Percentiles rank a stretch among this genome's conserved stretches.
These are phyloP conservation scores for Tyrannus savana DNA, from an alignment of 2,113 vertebrate species.

Conservation along the genomic window DNA sequence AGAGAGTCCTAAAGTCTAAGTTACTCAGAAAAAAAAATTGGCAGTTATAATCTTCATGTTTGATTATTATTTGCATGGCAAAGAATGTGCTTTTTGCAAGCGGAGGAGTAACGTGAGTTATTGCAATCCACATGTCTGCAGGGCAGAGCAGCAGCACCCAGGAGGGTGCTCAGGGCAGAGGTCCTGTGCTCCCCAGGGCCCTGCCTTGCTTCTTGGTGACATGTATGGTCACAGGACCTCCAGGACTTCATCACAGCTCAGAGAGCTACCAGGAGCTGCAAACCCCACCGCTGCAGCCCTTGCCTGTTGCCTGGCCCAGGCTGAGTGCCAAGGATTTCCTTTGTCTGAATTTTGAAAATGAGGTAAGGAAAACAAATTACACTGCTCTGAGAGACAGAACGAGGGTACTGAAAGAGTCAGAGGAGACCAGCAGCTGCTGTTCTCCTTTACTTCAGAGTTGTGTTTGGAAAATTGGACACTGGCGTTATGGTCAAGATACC, in stretches of 20 bases:
- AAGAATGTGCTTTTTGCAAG: background rate
- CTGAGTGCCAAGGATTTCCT: background rate
- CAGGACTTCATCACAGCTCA: fast-evolving
- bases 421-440: background rate
- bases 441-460: background rate
- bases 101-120: background rate
- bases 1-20: background rate
- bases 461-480: background rate
- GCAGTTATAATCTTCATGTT: background rate
- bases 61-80: background rate
- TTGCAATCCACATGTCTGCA: background rate
- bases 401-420: background rate
- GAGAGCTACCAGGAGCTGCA: background rate
- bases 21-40: background rate
- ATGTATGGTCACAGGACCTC: fast-evolving
- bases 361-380: background rate
- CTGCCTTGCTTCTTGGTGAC: background rate
- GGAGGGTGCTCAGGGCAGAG: background rate
- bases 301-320: background rate
- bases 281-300: background rate
- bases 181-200: background rate
- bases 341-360: background rate
- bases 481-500: fast-evolving
- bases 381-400: background rate
- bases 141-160: background rate